Conservation (phyloP, 2,888 invertebrate genomes). For the Palloptera scutellata region DNA sequence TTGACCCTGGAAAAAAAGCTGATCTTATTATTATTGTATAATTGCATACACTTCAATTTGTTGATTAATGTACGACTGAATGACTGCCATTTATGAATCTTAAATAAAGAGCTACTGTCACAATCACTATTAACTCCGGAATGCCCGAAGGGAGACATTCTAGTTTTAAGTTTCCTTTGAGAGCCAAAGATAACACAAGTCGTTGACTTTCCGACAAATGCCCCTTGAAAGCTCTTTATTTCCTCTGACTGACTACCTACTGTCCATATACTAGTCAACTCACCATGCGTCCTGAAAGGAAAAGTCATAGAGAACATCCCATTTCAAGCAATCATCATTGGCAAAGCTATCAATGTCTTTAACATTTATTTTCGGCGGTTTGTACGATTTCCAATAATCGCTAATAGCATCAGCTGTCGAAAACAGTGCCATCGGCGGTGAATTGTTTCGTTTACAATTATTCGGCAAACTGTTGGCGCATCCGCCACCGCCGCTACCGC, state of each 20-base stretch:
- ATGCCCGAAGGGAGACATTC: too few relatives aligned
- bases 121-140: too few relatives aligned
- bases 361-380: constrained; percentile 80
- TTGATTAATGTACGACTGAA: too few relatives aligned
- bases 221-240: constrained; percentile 44
- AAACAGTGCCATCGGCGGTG: constrained; percentile 17
- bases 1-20: constrained; percentile 72
- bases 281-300: constrained; percentile 84
- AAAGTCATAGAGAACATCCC: constrained; percentile 89
- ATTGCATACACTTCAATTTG: too few relatives aligned
- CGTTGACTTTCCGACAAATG: constrained; percentile 38
- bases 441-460: constrained; percentile 31
- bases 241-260: neutral
- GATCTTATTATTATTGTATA: too few relatives aligned
- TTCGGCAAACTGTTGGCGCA: constrained; percentile 31
- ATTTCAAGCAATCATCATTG: constrained; percentile 80
- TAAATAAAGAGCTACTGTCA: too few relatives aligned
- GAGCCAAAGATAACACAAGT: constrained; percentile 47
- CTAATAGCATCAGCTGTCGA: constrained; percentile 52
- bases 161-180: constrained; percentile 30
- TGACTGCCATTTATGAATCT: too few relatives aligned
- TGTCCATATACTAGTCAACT: constrained; percentile 54
- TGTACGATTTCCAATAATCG: constrained; percentile 65
- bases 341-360: constrained; percentile 82
- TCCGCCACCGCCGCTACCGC: constrained; percentile 14